Base-by-base conservation (phyloP, 1,140 invertebrate species). In the Augochlora pura region DNA sequence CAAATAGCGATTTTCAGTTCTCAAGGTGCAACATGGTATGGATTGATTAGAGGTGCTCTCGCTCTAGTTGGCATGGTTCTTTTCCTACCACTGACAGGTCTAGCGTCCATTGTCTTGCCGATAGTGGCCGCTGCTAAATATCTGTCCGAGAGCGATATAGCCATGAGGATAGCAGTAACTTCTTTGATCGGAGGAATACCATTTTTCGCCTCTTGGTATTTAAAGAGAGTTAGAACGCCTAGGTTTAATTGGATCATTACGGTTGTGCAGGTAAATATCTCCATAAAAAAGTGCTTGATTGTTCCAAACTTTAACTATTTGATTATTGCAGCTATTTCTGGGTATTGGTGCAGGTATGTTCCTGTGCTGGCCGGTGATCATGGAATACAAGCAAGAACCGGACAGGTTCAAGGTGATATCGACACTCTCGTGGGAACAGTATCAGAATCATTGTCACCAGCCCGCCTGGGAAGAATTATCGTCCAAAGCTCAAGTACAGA, bases 1-100 rank as follows among this genome's bases (percentile, higher is more conserved):
- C 97, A 97, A 86, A 95, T 97, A 85, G 96, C 96, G 52, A 95
- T 97, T 79, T 94, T 96, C 5, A 96, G 95, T 81, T 96, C 96
- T 0, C 96, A 97, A 86, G 96, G 96, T 39, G 96, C 96, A 42
- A 97, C 96, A 0, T 96, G 96, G 92, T 97, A 96, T 87, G 97
- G 97, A 0, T 89, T 97, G 18, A 95, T 96, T 46, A 92, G 97
- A 49, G 96, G 96, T 0, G 95, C 96, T 7, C 90, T 98, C 8
- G 97, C 95, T 0, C 83, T 97, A 25, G 96, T 97, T 7, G 96
- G 96, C 9, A 94, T 96, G 42, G 95, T 97, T 1, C 87, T 97
- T 0, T 97, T 97, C 84, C 85, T 97, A 42, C 96, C 97, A 0
- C 91, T 97, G 2, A 95, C 96, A n/a, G 96, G 96, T 1, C 91